Evolutionary conservation across 2,113 vertebrate species (phyloP), one percentile per base, ranked within the genome.

Genomic region (Eleginops maclovinus): DNA sequence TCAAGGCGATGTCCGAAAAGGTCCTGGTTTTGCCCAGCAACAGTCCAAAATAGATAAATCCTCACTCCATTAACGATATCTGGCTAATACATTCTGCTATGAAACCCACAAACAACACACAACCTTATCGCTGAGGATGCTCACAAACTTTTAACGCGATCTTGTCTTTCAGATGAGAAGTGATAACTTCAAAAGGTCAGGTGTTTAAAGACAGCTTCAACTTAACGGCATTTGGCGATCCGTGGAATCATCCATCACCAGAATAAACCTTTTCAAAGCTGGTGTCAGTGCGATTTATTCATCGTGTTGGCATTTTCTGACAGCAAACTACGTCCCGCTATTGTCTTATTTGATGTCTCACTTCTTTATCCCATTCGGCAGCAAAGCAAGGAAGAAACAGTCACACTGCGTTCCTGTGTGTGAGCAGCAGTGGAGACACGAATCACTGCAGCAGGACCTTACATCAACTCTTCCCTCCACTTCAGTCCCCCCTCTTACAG

Each of bases 201-300:
- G n/a, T 9, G 17, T 81, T 77, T 69, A 70, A 74, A 64, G 56
- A 47, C 56, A 44, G 28, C 58, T 76, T 44, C 46, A 84, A 76
- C 47, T 66, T 81, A 70, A 91, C 80, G 77, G 41, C 63, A 71
- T 75, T 46, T 84, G 88, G 90, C 36, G n/a, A 40, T 54, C 31
- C 14, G 7, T 13, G 44, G 53, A 83, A 84, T 61, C 66, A 74
- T 81, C 63, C 59, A 65, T 22, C n/a, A 54, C 53, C 40, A 77
- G 78, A 90, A 89, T 65, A 82, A 65, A 79, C 74, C 82, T 75
- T 51, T 77, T 83, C 72, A 75, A 49, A 72, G 41, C 51, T 19
- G 6, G 31, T 68, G 84, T 72, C 79, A 72, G 14, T 51, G 46
- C 82, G 49, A 61, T 83, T 84, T 81, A 76, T 82, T 71, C 73